A percentile compares a stretch with the other conserved stretches of the same genome.
Conservation (phyloP, 2,888 invertebrate species). For the Epiblema foenella region DNA sequence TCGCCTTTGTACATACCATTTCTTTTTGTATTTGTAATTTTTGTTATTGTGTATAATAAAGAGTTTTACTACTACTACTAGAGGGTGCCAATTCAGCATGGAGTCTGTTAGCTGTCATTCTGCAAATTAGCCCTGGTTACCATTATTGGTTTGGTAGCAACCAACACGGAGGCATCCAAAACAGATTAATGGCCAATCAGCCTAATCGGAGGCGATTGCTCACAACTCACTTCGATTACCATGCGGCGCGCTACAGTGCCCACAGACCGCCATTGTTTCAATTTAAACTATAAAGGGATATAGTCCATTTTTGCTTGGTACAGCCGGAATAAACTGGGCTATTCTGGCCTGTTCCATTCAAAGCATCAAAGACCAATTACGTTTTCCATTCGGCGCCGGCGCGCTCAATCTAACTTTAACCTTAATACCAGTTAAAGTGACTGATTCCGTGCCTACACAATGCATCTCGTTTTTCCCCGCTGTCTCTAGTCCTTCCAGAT, state of each 20-base stretch:
- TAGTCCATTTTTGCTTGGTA: constrained; percentile 49
- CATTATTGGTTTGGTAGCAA: neutral
- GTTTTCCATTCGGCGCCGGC: constrained; percentile 75
- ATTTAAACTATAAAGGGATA: constrained; percentile 45
- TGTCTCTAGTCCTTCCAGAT: neutral
- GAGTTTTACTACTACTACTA: too few species aligned
- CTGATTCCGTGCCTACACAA: constrained; percentile 51
- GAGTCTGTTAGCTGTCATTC: too few species aligned
- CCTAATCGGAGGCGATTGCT: constrained; percentile 76
- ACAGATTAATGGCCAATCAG: constrained; percentile 72
- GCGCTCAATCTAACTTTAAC: constrained; percentile 75
- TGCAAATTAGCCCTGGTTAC: neutral
- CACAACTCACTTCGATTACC: constrained; percentile 76
- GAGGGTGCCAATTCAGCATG: too few species aligned
- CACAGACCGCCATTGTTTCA: constrained; percentile 30
- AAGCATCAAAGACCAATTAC: constrained; percentile 79
- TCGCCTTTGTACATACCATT: too few species aligned
- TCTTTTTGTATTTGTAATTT: too few species aligned
- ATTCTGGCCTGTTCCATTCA: constrained; percentile 73
- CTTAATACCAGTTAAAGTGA: constrained; percentile 58
- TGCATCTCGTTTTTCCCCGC: constrained; percentile 44
- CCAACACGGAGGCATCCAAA: constrained; percentile 55
- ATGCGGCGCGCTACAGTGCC: constrained; percentile 54
- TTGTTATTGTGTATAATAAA: too few species aligned
- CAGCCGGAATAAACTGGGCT: constrained; percentile 59